Evolutionary conservation across 2,797 vertebrate species (phyloP), one percentile per base, ranked within the genome.

Genomic region (Euphonia xanthogaster): DNA sequence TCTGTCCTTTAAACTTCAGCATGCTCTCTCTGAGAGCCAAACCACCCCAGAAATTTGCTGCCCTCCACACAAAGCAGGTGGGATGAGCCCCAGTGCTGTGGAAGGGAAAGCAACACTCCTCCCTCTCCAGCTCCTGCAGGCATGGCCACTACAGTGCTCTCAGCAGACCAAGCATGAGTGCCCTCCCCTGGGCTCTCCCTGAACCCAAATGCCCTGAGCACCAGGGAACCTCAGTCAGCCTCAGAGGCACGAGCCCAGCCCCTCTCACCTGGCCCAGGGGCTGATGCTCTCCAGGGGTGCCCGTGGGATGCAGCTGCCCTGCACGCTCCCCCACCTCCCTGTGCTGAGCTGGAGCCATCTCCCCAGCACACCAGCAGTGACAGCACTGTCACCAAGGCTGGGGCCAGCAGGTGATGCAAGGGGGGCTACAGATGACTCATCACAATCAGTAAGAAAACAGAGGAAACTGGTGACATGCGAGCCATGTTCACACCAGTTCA

Each of bases 1-100:
- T 14, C 76, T 78, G 37, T 35, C 47, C 65, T 70, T 62, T 47
- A 72, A 93, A 78, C 42, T 65, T 66, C 72, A n/a, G 65, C 28
- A 10, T 15, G 23, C n/a, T 68, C 40, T 25, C 44, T 54, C 54
- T 1, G 1, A 76, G 57, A 90, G 66, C 63, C 67, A 85, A 62
- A 87, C 39, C 68, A 45, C 9, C 16, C 13, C 55, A 45, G 54
- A 14, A 14, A 45, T n/a, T 35, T 44, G 24, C 61, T 62, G 61
- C 44, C 5, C 45, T 77, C 19, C 23, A 35, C 23, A 10, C 22
- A 50, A n/a, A 77, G 57, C 87, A 79, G 77, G 79, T 54, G 70
- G 50, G 70, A 71, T 0, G 11, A 88, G 14, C 48, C 45, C 18
- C 7, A 1, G 70, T 0, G 4, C 2, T 4, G 2, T 3, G 40